A percentile compares a stretch with the other conserved stretches of the same genome.
Conservation (phyloP, 2,113 vertebrate species). For the Mastomys natalensis region DNA sequence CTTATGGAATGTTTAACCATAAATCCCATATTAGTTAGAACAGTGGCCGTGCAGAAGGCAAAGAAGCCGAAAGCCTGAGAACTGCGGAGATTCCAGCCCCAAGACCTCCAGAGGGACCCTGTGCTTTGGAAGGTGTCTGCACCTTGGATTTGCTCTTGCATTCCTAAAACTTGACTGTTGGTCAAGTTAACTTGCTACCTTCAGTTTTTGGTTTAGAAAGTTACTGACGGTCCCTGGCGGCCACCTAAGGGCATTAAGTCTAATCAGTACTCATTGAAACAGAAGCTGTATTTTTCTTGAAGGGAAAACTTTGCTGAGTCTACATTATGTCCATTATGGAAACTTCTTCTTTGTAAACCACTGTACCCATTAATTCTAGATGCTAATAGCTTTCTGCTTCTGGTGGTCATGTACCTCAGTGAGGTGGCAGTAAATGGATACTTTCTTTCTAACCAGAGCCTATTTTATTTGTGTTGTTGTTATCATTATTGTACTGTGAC, state of each 20-base stretch:
- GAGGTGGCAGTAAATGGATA: conserved; percentile 47
- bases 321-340: conserved; percentile 80
- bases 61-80: conserved; percentile 74
- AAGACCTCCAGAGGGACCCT: conserved; percentile 70
- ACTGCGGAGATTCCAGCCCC: conserved; percentile 58
- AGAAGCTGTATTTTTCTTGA: conserved; percentile 83
- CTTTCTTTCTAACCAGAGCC: conserved; percentile 56
- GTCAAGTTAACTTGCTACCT: conserved; percentile 86
- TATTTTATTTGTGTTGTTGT: conserved; percentile 71
- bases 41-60: neutral
- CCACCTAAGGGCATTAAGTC: conserved; percentile 83
- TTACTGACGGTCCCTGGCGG: conserved; percentile 79
- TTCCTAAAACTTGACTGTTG: conserved; percentile 85
- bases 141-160: conserved; percentile 85
- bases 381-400: conserved; percentile 80
- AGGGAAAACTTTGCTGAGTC: conserved; percentile 84
- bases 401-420: conserved; percentile 76
- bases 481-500: conserved; percentile 66
- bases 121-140: conserved; percentile 84
- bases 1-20: conserved; percentile 50
- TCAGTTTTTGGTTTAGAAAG: conserved; percentile 85
- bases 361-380: conserved; percentile 80
- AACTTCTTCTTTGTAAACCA: conserved; percentile 84
- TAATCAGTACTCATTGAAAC: conserved; percentile 85
- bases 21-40: conserved; percentile 28